Evolutionary conservation across 2,113 vertebrate species (phyloP).

Genomic region (Jaculus jaculus): DNA sequence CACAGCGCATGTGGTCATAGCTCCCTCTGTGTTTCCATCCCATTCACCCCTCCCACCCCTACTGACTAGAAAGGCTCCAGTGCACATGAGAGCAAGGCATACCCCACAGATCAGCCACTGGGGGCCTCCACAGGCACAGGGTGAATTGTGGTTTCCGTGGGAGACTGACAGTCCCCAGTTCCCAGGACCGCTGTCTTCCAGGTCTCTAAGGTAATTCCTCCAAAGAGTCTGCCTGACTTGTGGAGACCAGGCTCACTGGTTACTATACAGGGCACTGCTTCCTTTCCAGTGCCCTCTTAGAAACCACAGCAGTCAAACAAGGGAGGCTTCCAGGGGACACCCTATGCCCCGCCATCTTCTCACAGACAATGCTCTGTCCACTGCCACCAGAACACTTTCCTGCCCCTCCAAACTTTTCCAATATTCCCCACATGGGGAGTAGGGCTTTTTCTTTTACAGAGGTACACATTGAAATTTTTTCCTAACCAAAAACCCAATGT

Average conservation of each 20-base stretch:
- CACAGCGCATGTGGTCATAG: conserved; percentile 10
- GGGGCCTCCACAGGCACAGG: conserved; percentile 51
- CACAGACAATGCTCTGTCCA: conserved; percentile 37
- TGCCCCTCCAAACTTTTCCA: conserved; percentile 50
- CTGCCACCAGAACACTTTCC: conserved; percentile 2
- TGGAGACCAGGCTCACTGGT: conserved; percentile 61
- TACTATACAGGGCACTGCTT: conserved; percentile 47
- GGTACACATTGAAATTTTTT: neutral
- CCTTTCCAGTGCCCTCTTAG: conserved; percentile 53
- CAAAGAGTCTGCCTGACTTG: conserved; percentile 57
- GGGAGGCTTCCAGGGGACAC: neutral
- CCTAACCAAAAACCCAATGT: neutral
- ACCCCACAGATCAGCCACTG: conserved; percentile 37
- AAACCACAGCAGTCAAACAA: conserved; percentile 42
- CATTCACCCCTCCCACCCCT: conserved; percentile 43
- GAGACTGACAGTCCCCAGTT: conserved; percentile 70
- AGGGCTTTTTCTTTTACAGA: conserved; percentile 20
- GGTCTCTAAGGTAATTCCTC: conserved; percentile 68
- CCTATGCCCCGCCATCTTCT: neutral
- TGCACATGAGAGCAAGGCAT: conserved; percentile 15
- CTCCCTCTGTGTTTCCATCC: conserved; percentile 61
- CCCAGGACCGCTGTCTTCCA: conserved; percentile 55
- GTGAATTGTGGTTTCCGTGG: conserved; percentile 53
- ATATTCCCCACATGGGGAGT: conserved; percentile 30
- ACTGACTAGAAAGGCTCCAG: neutral